A percentile compares a stretch with the other conserved stretches of the same genome.
These are phyloP conservation scores for Pedionomus torquatus DNA, from an alignment of 2,113 vertebrate genomes.

Conservation along the genomic window DNA sequence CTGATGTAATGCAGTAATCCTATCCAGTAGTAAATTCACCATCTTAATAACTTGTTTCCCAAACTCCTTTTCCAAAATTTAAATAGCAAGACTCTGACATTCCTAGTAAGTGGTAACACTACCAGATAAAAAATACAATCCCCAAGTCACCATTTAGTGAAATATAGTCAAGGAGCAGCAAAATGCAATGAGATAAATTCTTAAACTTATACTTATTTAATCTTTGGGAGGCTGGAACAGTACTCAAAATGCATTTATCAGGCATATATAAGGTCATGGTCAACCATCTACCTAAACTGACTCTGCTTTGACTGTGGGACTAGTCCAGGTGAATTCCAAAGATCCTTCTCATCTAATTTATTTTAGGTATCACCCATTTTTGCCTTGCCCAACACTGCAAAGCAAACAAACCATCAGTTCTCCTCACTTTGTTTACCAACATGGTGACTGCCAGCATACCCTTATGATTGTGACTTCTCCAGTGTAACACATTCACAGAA, in stretches of 20 bases:
- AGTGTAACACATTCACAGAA: not conserved
- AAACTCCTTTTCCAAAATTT: not conserved
- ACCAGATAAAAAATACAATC: not conserved
- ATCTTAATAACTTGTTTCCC: not conserved
- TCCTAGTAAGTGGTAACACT: not conserved
- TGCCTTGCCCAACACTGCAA: not conserved
- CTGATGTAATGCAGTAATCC: not conserved
- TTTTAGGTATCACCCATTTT: not conserved
- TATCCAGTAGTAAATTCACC: not conserved
- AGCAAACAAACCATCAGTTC: not conserved
- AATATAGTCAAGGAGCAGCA: not conserved
- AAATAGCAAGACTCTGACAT: not conserved
- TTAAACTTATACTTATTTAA: too few species aligned
- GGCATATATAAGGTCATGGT: not conserved
- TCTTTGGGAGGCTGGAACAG: too few species aligned
- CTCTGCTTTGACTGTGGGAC: not conserved
- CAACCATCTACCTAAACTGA: not conserved
- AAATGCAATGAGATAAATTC: not conserved
- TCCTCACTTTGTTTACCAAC: rapidly evolving
- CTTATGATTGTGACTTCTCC: not conserved
- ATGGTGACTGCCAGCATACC: not conserved
- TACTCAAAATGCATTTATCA: too few species aligned
- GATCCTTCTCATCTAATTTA: not conserved
- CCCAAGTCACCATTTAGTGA: not conserved
- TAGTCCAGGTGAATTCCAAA: not conserved